Conservation (phyloP, 2,888 invertebrate species). For the Lamproptera curius region DNA sequence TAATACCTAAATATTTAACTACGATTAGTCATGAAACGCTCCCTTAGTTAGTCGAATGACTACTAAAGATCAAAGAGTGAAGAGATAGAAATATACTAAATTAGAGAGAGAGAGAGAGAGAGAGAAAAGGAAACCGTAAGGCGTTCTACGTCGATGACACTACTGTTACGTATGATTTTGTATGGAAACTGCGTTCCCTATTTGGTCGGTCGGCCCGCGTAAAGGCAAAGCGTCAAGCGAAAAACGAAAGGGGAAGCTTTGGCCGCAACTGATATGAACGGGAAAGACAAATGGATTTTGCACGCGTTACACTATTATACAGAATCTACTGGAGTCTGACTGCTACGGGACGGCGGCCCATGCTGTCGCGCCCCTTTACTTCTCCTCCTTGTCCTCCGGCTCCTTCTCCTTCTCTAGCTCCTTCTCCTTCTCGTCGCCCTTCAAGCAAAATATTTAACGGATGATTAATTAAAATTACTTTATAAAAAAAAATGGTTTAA, state of each 20-base stretch:
- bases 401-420: constrained; percentile 80
- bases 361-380: constrained; percentile 50
- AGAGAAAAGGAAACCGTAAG: not conserved
- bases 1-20: constrained; percentile 21
- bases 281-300: constrained; percentile 77
- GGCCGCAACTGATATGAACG: constrained; percentile 50
- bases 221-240: not conserved
- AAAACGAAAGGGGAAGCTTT: constrained; percentile 21
- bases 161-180: too few relatives aligned
- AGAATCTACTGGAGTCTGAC: constrained; percentile 62
- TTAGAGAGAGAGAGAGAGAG: not conserved
- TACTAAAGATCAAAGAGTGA: not conserved
- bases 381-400: constrained; percentile 84
- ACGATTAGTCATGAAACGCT: constrained; percentile 26
- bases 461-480: too few relatives aligned
- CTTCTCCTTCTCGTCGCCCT: constrained; percentile 84
- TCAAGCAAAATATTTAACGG: too few relatives aligned
- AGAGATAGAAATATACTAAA: not conserved
- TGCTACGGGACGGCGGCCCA: constrained; percentile 16
- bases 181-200: too few relatives aligned
- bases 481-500: too few relatives aligned
- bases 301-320: constrained; percentile 59
- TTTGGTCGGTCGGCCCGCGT: too few relatives aligned
- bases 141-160: too few relatives aligned
- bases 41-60: constrained; percentile 9